A percentile compares a stretch with the other conserved stretches of the same genome.
These are phyloP conservation scores for Sciurus vulgaris DNA, from an alignment of 2,797 vertebrate species.

Conservation along the genomic window DNA sequence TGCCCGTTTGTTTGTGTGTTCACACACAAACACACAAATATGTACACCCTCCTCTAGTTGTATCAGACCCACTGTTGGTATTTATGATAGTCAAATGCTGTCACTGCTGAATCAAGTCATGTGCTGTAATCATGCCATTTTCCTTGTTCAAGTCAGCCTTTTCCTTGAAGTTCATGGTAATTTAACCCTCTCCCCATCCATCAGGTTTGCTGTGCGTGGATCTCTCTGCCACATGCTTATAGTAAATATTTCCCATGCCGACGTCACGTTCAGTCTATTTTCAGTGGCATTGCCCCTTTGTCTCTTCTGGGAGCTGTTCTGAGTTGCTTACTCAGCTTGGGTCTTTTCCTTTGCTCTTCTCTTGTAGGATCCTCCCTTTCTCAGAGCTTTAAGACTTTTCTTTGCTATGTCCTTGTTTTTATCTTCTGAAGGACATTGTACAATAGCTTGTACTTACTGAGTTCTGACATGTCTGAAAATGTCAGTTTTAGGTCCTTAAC, in stretches of 20 bases:
- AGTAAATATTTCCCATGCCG: not conserved
- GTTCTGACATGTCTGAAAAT: not conserved
- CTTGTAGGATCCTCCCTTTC: not conserved
- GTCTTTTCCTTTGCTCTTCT: not conserved
- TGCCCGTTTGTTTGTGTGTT: not conserved
- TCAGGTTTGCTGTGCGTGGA: not conserved
- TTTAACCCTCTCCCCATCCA: not conserved
- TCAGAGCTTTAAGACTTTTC: not conserved
- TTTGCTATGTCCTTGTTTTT: not conserved
- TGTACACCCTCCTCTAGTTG: not conserved
- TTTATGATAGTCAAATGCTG: not conserved
- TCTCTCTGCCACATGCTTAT: not conserved
- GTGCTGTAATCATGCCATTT: not conserved
- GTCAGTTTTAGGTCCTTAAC: constrained; percentile 4
- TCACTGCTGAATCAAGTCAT: not conserved
- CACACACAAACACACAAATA: not conserved
- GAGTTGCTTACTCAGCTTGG: too few species aligned
- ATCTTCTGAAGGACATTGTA: not conserved
- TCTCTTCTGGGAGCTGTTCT: not conserved
- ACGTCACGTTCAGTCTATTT: not conserved
- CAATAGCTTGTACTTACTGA: not conserved
- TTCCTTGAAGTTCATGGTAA: not conserved
- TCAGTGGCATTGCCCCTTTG: not conserved
- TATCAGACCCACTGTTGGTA: not conserved
- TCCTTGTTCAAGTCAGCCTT: not conserved